These are phyloP conservation scores for Papilio polyxenes DNA, from an alignment of 1,140 invertebrate genomes.

Conservation along the genomic window DNA sequence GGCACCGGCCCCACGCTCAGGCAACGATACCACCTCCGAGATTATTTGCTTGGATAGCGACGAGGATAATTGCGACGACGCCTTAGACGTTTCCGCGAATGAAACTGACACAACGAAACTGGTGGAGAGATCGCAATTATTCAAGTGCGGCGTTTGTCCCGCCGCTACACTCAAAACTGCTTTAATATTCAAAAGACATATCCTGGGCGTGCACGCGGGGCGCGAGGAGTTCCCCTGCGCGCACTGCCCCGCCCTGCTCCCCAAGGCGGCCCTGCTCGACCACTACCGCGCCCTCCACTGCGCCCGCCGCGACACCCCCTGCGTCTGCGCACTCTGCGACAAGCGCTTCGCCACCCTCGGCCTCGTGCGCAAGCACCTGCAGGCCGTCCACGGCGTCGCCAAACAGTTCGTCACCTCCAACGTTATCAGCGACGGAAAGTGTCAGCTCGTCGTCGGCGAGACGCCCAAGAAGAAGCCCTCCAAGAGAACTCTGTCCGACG, in stretches of 20 bases:
- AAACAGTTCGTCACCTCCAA: slow-evolving; percentile 23
- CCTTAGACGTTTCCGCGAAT: slow-evolving; percentile 52
- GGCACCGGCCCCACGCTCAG: slow-evolving; percentile 38
- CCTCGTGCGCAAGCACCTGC: slow-evolving; percentile 49
- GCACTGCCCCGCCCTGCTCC: slow-evolving; percentile 46
- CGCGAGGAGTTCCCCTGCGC: slow-evolving; percentile 45
- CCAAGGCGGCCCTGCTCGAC: slow-evolving; percentile 40
- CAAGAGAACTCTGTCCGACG: slow-evolving; percentile 41
- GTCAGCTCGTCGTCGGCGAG: slow-evolving; percentile 18
- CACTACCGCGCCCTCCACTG: slow-evolving; percentile 55
- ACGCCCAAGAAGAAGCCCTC: slow-evolving; percentile 30
- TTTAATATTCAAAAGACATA: slow-evolving; percentile 54
- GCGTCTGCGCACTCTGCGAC: slow-evolving; percentile 48
- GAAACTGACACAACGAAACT: slow-evolving; percentile 38
- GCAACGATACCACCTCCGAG: slow-evolving; percentile 39
- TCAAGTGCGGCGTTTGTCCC: slow-evolving; percentile 56
- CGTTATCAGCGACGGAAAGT: not conserved
- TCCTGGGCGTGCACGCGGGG: slow-evolving; percentile 41
- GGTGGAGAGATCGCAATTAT: slow-evolving; percentile 42
- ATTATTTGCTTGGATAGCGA: slow-evolving; percentile 69
- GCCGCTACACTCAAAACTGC: slow-evolving; percentile 40
- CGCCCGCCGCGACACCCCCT: not conserved
- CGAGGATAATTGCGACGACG: slow-evolving; percentile 53
- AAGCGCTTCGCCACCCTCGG: slow-evolving; percentile 30
- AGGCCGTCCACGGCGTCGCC: slow-evolving; percentile 43